Percentiles rank a stretch among this genome's conserved stretches.
phyloP scores from a whole-genome alignment of 2,888 invertebrate species.

The Oegoconia quadripuncta region DNA sequence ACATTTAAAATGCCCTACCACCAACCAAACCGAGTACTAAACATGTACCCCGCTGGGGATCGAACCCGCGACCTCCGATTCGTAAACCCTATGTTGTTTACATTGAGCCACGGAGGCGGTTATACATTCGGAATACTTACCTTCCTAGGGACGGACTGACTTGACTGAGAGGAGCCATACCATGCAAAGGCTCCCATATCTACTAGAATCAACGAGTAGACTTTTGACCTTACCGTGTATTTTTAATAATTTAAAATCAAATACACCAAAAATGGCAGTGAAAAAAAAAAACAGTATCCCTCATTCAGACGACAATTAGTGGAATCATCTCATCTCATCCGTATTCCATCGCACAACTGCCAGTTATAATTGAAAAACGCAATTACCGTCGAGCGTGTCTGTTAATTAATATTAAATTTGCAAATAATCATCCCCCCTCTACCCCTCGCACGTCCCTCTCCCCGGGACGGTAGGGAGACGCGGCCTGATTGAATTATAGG shows the following conservation, averaged over 20 bases:
- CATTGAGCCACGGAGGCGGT: too few relatives aligned
- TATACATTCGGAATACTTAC: too few relatives aligned
- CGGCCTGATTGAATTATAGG: constrained; percentile 74
- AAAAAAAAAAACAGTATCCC: background rate
- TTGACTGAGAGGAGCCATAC: too few relatives aligned
- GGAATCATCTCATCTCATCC: constrained; percentile 58
- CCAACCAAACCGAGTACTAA: too few relatives aligned
- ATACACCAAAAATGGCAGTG: background rate
- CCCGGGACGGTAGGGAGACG: constrained; percentile 43
- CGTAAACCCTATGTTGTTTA: too few relatives aligned
- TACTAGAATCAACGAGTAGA: too few relatives aligned
- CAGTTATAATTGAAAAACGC: constrained; percentile 77
- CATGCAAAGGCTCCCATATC: too few relatives aligned
- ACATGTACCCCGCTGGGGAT: too few relatives aligned
- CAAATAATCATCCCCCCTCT: constrained; percentile 79
- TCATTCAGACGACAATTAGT: constrained; percentile 56
- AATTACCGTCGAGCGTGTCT: constrained; percentile 67
- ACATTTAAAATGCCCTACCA: too few relatives aligned
- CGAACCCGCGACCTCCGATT: too few relatives aligned
- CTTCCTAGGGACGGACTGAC: too few relatives aligned
- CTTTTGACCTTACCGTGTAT: background rate
- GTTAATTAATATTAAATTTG: constrained; percentile 80
- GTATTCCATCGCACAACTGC: constrained; percentile 69
- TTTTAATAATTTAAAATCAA: background rate
- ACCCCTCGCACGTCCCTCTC: constrained; percentile 48